Conservation (phyloP, 2,797 vertebrate species). For the Malacoraja senta region DNA sequence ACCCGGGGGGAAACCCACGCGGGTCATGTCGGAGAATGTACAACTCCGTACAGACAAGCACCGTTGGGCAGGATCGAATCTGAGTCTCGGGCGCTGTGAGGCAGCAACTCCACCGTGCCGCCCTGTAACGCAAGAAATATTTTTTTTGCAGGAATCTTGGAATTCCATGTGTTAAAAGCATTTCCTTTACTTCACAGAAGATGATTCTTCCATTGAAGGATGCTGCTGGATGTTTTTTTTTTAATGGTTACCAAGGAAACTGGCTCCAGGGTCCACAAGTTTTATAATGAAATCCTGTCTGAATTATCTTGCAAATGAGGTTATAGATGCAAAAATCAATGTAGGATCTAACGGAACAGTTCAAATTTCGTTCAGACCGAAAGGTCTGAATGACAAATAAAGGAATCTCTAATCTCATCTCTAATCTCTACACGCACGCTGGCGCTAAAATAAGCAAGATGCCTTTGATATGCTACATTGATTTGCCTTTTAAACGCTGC, state of each 20-base stretch:
- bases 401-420: no score
- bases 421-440: not conserved
- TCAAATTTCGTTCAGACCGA: no score
- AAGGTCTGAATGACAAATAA: no score
- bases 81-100: no score
- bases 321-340: not conserved
- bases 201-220: not conserved
- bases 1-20: no score
- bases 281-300: constrained; percentile 31
- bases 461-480: not conserved
- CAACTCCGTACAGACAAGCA: no score
- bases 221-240: not conserved
- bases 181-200: constrained; percentile 21
- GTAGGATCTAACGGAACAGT: not conserved
- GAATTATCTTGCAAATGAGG: constrained; percentile 28
- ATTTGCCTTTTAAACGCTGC: not conserved
- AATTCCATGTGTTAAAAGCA: not conserved
- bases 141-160: not conserved
- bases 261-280: not conserved
- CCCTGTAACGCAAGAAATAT: not conserved
- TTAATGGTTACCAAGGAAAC: constrained; percentile 42
- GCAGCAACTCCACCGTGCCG: no score
- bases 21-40: no score
- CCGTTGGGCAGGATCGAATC: no score
- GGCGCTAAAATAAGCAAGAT: not conserved